phyloP scores from a whole-genome alignment of 2,888 invertebrate species.

The Seira musarum region DNA sequence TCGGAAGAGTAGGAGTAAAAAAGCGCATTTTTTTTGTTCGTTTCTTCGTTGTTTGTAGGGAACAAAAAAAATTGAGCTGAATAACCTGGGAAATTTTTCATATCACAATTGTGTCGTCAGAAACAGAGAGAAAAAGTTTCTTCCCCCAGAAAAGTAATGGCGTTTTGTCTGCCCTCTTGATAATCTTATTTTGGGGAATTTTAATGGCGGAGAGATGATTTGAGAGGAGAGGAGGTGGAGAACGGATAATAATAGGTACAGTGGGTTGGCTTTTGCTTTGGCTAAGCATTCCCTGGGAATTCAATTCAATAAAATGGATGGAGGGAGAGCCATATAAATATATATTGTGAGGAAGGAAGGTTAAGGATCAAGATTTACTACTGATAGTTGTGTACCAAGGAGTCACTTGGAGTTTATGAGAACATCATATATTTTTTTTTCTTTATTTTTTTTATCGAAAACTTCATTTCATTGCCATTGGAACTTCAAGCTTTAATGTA shows the following conservation, averaged over 20 bases:
- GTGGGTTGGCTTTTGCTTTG: not conserved
- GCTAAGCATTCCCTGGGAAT: too few relatives aligned
- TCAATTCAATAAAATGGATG: not conserved
- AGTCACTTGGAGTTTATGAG: not conserved
- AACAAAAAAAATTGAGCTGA: not conserved
- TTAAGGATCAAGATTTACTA: slow-evolving; percentile 37
- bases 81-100: not conserved
- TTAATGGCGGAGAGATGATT: slow-evolving; percentile 3
- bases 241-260: not conserved
- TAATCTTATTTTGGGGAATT: slow-evolving; percentile 11
- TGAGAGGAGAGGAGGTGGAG: slow-evolving; percentile 1
- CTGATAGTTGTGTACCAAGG: not conserved
- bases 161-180: not conserved
- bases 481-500: slow-evolving; percentile 21
- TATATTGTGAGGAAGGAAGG: slow-evolving; percentile 13
- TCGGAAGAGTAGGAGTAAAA: too few relatives aligned
- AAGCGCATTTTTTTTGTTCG: too few relatives aligned
- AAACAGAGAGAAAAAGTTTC: not conserved
- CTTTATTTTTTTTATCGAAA: too few relatives aligned
- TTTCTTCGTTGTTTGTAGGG: too few relatives aligned
- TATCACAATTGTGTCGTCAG: not conserved
- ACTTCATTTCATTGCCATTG: slow-evolving; percentile 13
- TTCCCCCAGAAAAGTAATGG: not conserved
- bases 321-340: slow-evolving; percentile 1
- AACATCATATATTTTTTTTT: slow-evolving; percentile 1